Evolutionary conservation across 2,888 invertebrate genomes (phyloP).

Genomic region (Archips crataeganus): DNA sequence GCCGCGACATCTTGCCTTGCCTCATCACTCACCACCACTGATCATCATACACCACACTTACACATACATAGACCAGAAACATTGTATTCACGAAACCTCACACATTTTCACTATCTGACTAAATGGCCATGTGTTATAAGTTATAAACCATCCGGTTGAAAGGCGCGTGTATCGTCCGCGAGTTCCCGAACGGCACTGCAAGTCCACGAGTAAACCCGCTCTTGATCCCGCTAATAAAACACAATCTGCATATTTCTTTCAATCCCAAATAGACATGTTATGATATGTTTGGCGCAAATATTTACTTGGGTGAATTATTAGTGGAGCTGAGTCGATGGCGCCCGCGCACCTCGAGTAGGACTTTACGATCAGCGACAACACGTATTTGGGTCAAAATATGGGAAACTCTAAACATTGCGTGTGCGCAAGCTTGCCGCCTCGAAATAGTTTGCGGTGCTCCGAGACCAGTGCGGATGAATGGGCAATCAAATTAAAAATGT

Average conservation of each 20-base stretch:
- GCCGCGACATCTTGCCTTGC: conserved; percentile 63
- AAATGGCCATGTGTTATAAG: background rate
- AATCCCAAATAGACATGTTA: conserved; percentile 46
- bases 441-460: conserved; percentile 12
- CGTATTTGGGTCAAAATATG: conserved; percentile 35
- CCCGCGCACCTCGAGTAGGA: conserved; percentile 26
- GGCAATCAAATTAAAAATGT: background rate
- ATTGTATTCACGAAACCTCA: background rate
- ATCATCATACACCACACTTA: background rate
- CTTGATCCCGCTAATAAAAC: conserved; percentile 42
- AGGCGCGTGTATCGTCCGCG: conserved; percentile 13
- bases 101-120: background rate
- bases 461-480: conserved; percentile 1
- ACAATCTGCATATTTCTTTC: conserved; percentile 43
- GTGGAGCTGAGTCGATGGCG: conserved; percentile 16
- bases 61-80: background rate
- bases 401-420: conserved; percentile 13
- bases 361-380: conserved; percentile 22
- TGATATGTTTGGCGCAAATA: conserved; percentile 47
- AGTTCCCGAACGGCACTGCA: conserved; percentile 21
- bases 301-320: conserved; percentile 43
- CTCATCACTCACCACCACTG: conserved; percentile 8
- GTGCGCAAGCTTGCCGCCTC: conserved; percentile 16
- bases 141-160: background rate
- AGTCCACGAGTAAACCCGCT: background rate